phyloP scores from a whole-genome alignment of 2,797 vertebrate species.

The Fundulus diaphanus region DNA sequence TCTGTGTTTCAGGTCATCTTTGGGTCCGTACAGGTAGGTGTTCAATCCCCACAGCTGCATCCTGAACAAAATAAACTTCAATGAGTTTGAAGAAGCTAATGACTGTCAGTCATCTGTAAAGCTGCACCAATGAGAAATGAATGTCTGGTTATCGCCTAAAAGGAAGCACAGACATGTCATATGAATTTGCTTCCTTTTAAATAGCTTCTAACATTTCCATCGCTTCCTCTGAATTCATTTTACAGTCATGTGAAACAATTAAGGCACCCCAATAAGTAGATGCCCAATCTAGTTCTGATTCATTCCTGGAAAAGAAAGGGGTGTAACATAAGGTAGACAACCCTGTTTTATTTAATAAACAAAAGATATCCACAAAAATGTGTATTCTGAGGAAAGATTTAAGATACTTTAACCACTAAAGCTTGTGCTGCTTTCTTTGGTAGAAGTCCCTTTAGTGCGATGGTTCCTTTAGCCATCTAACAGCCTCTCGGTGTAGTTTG shows the following conservation, averaged over 20 bases:
- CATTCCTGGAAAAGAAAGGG: neutral
- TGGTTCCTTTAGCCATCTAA: neutral
- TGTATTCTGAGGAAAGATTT: neutral
- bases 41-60: constrained; percentile 85
- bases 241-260: too few relatives aligned
- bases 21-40: constrained; percentile 89
- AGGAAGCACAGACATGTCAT: neutral
- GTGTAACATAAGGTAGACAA: neutral
- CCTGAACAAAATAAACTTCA: constrained; percentile 63
- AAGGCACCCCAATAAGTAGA: neutral
- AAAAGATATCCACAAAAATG: too few relatives aligned
- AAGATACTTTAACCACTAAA: neutral
- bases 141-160: neutral
- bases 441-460: too few relatives aligned
- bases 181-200: neutral
- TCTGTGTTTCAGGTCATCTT: constrained; percentile 90
- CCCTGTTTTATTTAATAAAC: neutral
- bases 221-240: neutral
- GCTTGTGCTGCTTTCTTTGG: too few relatives aligned
- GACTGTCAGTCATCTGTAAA: neutral
- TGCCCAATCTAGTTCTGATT: neutral
- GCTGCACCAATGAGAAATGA: neutral
- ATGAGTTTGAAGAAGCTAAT: neutral
- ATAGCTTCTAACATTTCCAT: neutral
- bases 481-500: neutral